phyloP scores from a whole-genome alignment of 2,113 vertebrate species.

The Ancistrus triradiatus region DNA sequence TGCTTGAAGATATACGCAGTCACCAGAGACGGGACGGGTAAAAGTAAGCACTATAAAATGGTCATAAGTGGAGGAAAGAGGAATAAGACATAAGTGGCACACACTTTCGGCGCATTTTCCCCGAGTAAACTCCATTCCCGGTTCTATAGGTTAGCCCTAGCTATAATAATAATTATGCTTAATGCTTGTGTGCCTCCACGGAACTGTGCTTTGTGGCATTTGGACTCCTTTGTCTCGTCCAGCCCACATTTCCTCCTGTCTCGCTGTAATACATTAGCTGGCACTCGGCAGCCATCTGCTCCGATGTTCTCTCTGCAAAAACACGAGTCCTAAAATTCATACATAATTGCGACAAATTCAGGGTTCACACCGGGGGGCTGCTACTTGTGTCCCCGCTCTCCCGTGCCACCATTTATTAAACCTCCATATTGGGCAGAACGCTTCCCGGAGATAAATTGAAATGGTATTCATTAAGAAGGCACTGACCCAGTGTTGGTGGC shows the following conservation, averaged over 20 bases:
- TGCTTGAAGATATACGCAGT: too few relatives aligned
- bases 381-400: conserved; percentile 4
- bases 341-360: conserved; percentile 43
- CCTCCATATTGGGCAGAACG: conserved; percentile 27
- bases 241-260: conserved; percentile 14
- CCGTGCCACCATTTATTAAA: conserved; percentile 39
- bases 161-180: too few relatives aligned
- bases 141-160: background rate
- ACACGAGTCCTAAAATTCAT: conserved; percentile 27
- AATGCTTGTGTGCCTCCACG: too few relatives aligned
- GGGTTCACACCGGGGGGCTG: conserved; percentile 18
- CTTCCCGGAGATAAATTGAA: conserved; percentile 41
- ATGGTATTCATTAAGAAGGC: conserved; percentile 50
- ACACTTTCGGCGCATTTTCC: too few relatives aligned
- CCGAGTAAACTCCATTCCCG: too few relatives aligned
- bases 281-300: conserved; percentile 42
- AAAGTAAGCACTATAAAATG: too few relatives aligned
- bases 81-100: too few relatives aligned
- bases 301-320: conserved; percentile 17
- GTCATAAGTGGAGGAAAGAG: too few relatives aligned
- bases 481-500: conserved; percentile 34
- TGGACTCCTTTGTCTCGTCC: conserved; percentile 6
- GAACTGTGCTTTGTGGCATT: background rate
- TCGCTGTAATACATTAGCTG: conserved; percentile 45
- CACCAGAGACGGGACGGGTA: too few relatives aligned